Percentiles rank a stretch among this genome's conserved stretches.
phyloP scores from a whole-genome alignment of 2,113 vertebrate species.

The Lophius piscatorius region DNA sequence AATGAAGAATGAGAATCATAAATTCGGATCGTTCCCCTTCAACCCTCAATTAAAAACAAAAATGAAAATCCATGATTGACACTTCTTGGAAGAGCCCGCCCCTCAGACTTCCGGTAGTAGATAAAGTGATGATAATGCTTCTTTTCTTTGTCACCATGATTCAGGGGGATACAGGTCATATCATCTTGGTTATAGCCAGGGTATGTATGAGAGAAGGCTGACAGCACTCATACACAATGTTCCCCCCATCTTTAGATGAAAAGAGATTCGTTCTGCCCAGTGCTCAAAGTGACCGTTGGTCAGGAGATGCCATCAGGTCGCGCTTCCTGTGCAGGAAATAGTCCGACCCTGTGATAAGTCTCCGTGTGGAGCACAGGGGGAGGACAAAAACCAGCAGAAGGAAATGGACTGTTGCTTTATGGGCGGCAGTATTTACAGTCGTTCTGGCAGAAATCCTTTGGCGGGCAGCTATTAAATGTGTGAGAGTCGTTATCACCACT shows the following conservation, averaged over 20 bases:
- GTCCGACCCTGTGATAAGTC: conserved; percentile 42
- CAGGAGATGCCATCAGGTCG: conserved; percentile 57
- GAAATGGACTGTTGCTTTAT: conserved; percentile 13
- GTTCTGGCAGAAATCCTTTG: neutral
- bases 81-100: neutral
- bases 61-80: neutral
- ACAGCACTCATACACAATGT: conserved; percentile 18
- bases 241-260: conserved; percentile 4
- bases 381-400: conserved; percentile 21
- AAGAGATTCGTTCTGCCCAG: conserved; percentile 24
- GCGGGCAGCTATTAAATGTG: neutral
- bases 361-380: conserved; percentile 7
- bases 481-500: neutral
- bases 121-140: conserved; percentile 31
- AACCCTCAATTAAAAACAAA: neutral
- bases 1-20: neutral
- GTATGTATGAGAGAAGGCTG: conserved; percentile 49
- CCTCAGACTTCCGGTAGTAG: neutral
- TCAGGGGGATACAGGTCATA: conserved; percentile 61
- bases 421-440: neutral
- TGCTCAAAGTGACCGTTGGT: conserved; percentile 66
- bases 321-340: conserved; percentile 67
- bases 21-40: neutral
- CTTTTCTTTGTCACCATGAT: conserved; percentile 55
- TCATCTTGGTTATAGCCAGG: conserved; percentile 57